phyloP scores from a whole-genome alignment of 2,888 invertebrate genomes.

The Epinotia bilunana region DNA sequence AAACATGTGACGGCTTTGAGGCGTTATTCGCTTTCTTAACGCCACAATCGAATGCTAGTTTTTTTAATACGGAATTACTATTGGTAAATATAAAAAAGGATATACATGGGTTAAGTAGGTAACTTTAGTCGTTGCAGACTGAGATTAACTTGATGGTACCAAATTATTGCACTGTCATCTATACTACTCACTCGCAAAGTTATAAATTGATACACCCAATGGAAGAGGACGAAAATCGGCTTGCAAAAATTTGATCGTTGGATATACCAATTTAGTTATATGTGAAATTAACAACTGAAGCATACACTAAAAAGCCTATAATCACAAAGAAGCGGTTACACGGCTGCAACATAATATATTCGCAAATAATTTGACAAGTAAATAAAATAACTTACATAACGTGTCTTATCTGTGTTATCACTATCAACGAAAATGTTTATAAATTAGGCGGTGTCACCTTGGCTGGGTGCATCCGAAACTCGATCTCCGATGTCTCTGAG shows the following conservation, averaged over 20 bases:
- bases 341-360: not conserved
- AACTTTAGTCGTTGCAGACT: no score
- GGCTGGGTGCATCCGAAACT: conserved; percentile 24
- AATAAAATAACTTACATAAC: conserved; percentile 27
- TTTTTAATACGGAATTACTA: no score
- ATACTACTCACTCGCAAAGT: not conserved
- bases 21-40: conserved; percentile 1
- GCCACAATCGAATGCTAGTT: not conserved
- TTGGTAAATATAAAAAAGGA: no score
- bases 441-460: conserved; percentile 41
- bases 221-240: not conserved
- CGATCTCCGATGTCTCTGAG: not conserved
- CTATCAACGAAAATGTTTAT: conserved; percentile 39
- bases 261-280: no score
- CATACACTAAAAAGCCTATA: not conserved
- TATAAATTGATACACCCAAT: not conserved
- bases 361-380: conserved; percentile 19
- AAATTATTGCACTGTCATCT: not conserved
- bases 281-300: no score
- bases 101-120: no score
- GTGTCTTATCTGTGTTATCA: not conserved
- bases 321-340: conserved; percentile 1
- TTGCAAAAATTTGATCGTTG: not conserved
- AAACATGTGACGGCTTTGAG: not conserved
- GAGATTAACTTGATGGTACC: no score